Evolutionary conservation across 30 jellyfish, hydroid and myxozoan species (phyloP), one percentile per base, ranked within the genome.

Genomic region (Aurelia aurita): DNA sequence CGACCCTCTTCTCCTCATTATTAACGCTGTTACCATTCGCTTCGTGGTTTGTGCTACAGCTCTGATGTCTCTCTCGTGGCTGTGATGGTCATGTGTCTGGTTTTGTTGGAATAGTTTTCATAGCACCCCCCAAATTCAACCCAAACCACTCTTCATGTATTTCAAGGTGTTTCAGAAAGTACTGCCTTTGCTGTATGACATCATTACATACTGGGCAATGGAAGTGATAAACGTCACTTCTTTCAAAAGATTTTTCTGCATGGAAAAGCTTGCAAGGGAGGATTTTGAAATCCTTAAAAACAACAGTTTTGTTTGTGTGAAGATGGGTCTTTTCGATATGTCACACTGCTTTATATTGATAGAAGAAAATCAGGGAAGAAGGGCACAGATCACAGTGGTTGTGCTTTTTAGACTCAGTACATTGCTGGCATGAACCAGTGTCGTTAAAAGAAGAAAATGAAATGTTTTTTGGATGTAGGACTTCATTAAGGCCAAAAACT

Each of bases 341-440:
- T 11, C 83, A 72, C 45, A 18, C 9, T 5, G 69, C 69, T 13
- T 18, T 39, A 11, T 34, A 71, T 1, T 3, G 2, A n/a, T 27
- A 22, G 39, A 27, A 21, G 26, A 44, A 51, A 18, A 16, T 44
- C 3, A 39, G 19, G 12, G 66, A 51, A 32, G 60, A 5, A 19
- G 83, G 83, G 26, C 83, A 71, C 45, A 71, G 21, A 6, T 44
- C 31, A 26, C 83, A 71, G 32, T 71, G 83, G 32, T 5, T 9
- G 25, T 71, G 83, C 14, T 71, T 63, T 23, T 63, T 25, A 26
- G 49, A 26, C 27, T 19, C 21, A 3, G 75, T 63, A 23, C 75
- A 11, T 13, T 5, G 2, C 27, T 2, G 3, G 4, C 49, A 23
- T 2, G 28, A 15, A 3, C 49, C 75, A 63, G 2, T 23, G 2